Conservation (phyloP, 2,113 vertebrate species). For the Dromaius novaehollandiae region DNA sequence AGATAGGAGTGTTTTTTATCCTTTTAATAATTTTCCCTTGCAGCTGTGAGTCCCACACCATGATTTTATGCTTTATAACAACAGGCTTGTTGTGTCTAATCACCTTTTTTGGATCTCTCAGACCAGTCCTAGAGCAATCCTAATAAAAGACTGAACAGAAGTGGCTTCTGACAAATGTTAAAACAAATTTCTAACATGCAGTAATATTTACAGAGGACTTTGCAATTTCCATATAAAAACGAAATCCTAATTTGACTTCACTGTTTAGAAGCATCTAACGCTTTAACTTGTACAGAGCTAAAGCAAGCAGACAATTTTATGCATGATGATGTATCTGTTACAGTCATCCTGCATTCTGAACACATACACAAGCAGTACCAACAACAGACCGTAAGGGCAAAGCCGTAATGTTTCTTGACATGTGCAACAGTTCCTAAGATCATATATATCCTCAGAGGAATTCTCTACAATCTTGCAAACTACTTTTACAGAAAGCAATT, state of each 20-base stretch:
- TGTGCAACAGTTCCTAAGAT: neutral
- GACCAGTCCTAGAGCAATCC: neutral
- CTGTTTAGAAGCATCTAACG: neutral
- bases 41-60: neutral
- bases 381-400: neutral
- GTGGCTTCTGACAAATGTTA: neutral
- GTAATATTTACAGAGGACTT: neutral
- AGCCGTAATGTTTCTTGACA: neutral
- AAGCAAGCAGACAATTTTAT: neutral
- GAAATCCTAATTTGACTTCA: neutral
- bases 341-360: neutral
- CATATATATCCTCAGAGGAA: neutral
- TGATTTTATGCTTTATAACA: neutral
- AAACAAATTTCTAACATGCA: neutral
- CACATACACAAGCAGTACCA: rapidly evolving
- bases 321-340: neutral
- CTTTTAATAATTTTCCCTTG: neutral
- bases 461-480: neutral
- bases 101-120: neutral
- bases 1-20: conserved; percentile 16
- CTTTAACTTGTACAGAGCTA: neutral
- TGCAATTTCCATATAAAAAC: neutral
- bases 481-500: neutral
- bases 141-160: neutral
- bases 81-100: neutral